Evolutionary conservation across 2,113 vertebrate genomes (phyloP), one percentile per base, ranked within the genome.

Genomic region (Tachysurus vachellii): DNA sequence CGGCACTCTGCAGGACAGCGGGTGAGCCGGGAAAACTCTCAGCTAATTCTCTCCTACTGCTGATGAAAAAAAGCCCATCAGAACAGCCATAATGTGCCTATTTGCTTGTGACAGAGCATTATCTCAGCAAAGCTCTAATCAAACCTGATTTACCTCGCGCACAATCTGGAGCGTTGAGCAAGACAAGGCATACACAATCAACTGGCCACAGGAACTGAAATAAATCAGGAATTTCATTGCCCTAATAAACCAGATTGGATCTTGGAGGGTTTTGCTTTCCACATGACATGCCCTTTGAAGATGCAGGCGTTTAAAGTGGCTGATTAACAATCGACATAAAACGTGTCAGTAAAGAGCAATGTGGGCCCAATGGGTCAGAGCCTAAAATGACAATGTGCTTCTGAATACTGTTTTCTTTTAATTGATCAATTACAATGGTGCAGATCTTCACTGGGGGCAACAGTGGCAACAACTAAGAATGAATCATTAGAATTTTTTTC

Each of bases 311-410:
- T 91, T 91, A 91, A 89, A 80, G 80, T 6, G 84, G 91, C 92
- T 91, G 91, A 94, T 93, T 92, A 94, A 93, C 92, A 93, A 90
- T 91, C 91, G 90, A 89, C 84, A 86, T 82, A 90, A 81, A 90
- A 83, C 17, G 84, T 26, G 57, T 76, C 89, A 31, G 79, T 53
- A 77, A 88, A 85, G 73, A 89, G 66, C 47, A 14, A 75, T 66
- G 79, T 70, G 82, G 68, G 57, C 53, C 31, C 44, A 50, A 68
- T 87, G 26, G 68, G 62, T 28, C 86, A 31, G 47, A 54, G 86
- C 70, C 84, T 12, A 57, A 71, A 70, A 90, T 42, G 57, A 80
- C 84, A 31, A 59, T 70, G 83, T 62, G 85, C 57, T 85, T 77
- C 82, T 61, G 71, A 68, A 73, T 77, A 82, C 84, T 36, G 73